A percentile compares a stretch with the other conserved stretches of the same genome.
Evolutionary conservation across 2,888 invertebrate genomes (phyloP).

Genomic region (Embidobia sp.): DNA sequence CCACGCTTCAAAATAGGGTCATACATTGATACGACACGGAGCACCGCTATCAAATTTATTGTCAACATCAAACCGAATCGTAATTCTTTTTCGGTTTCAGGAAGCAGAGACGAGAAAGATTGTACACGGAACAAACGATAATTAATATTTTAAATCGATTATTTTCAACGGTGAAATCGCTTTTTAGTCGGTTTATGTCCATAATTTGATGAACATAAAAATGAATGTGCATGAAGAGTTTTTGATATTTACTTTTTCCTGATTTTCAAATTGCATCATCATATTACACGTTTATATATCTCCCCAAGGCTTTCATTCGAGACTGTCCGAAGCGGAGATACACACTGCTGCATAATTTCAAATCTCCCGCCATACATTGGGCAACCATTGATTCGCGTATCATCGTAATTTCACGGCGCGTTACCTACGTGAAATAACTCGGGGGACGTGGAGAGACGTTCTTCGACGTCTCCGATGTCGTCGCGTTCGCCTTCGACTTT

Average conservation of each 20-base stretch:
- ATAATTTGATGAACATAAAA: too few species aligned
- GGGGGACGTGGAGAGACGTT: constrained; percentile 73
- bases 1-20: constrained; percentile 36
- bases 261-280: constrained; percentile 19
- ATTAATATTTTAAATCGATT: too few species aligned
- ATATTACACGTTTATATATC: constrained; percentile 38
- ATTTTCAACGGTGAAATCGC: too few species aligned
- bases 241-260: constrained; percentile 18
- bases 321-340: constrained; percentile 57
- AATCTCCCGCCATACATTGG: constrained; percentile 68
- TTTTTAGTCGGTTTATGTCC: too few species aligned
- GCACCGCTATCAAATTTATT: neutral
- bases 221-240: neutral
- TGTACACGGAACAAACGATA: too few species aligned
- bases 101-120: too few species aligned
- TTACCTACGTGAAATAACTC: constrained; percentile 81
- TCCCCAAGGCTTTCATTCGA: constrained; percentile 58
- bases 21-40: constrained; percentile 25
- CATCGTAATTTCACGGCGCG: constrained; percentile 82
- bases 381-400: constrained; percentile 81
- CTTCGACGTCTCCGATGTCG: constrained; percentile 66
- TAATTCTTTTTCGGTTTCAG: too few species aligned
- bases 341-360: constrained; percentile 60
- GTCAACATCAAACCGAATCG: neutral
- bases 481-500: constrained; percentile 75